Conservation (phyloP, 1,140 invertebrate genomes). For the Zaprionus ornatus region DNA sequence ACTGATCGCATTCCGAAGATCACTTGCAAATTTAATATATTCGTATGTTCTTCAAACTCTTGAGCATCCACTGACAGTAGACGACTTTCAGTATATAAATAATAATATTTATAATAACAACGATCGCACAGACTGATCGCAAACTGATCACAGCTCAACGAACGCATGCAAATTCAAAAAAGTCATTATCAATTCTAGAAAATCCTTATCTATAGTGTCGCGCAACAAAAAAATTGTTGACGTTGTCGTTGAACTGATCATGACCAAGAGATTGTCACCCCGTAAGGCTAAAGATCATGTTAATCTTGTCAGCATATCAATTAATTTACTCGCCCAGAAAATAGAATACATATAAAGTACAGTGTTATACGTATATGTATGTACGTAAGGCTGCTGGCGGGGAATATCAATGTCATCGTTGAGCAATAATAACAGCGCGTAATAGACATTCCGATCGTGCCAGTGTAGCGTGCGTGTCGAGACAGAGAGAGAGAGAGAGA, state of each 20-base stretch:
- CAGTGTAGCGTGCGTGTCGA: slow-evolving; percentile 40
- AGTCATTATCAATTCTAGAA: not conserved
- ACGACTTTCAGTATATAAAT: no score
- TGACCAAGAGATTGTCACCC: slow-evolving; percentile 22
- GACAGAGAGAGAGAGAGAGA: slow-evolving; percentile 9
- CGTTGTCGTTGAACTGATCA: slow-evolving; percentile 8
- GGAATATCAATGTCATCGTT: slow-evolving; percentile 70
- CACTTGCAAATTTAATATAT: no score
- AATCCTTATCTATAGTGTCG: slow-evolving; percentile 15
- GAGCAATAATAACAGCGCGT: slow-evolving; percentile 39
- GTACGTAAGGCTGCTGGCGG: not conserved
- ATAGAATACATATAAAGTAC: not conserved
- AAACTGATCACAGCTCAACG: not conserved
- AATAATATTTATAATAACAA: no score
- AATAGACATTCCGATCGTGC: slow-evolving; percentile 59
- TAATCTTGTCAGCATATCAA: slow-evolving; percentile 47
- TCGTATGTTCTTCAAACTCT: no score
- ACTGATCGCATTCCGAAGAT: no score
- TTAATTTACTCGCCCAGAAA: slow-evolving; percentile 28
- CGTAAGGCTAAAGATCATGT: slow-evolving; percentile 31
- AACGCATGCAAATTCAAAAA: not conserved
- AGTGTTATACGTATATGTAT: not conserved
- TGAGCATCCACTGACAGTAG: no score
- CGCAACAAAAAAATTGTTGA: not conserved
- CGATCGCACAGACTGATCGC: no score